phyloP scores from a whole-genome alignment of 2,797 vertebrate species.

The Pipistrellus pygmaeus region DNA sequence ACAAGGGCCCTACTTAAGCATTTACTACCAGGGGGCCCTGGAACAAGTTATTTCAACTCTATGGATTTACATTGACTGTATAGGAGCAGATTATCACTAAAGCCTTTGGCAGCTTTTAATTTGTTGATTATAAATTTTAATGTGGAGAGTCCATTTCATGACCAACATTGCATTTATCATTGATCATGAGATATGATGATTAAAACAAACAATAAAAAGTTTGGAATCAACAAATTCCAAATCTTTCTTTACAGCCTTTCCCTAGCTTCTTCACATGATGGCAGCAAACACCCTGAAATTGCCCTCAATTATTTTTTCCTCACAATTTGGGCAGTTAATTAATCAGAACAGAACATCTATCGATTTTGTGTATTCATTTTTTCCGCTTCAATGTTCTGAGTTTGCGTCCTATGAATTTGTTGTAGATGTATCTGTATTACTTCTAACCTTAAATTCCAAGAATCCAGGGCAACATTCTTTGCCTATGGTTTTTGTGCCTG shows the following conservation, averaged over 20 bases:
- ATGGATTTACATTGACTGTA: background rate
- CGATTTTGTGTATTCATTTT: background rate
- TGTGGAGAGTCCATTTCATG: background rate
- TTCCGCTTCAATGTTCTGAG: background rate
- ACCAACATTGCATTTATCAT: background rate
- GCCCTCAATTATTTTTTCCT: background rate
- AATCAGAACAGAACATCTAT: fast-evolving
- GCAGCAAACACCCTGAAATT: background rate
- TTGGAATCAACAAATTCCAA: background rate
- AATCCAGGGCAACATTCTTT: background rate
- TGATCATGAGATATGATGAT: background rate
- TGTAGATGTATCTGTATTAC: background rate
- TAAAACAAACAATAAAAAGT: background rate
- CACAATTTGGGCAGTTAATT: background rate
- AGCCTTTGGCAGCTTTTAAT: background rate
- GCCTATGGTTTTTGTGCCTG: background rate
- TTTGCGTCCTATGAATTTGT: background rate
- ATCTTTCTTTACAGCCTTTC: background rate
- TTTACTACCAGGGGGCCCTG: background rate
- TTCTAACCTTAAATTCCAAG: background rate
- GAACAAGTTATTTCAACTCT: background rate
- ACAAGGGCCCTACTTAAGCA: too few relatives aligned
- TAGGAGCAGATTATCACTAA: background rate
- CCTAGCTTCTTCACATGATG: fast-evolving
- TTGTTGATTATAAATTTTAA: background rate